Percentiles rank a stretch among this genome's conserved stretches.
phyloP scores from a whole-genome alignment of 2,888 invertebrate genomes.

The Eledona agricola region DNA sequence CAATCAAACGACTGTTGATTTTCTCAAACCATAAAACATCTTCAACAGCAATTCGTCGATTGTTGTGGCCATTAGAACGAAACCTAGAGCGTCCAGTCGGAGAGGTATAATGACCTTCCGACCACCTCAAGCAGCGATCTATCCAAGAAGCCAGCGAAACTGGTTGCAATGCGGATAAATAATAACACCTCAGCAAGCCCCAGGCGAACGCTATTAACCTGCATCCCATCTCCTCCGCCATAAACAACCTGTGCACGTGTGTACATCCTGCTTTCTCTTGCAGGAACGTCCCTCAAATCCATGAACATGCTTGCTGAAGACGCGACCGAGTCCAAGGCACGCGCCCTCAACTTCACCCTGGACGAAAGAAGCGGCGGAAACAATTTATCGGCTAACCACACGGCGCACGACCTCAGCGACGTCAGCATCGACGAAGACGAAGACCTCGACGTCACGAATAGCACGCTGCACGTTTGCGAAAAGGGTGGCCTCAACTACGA shows the following conservation, averaged over 20 bases:
- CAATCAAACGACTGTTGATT: too few species aligned
- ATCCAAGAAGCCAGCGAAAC: conserved; percentile 32
- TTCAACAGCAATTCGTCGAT: too few species aligned
- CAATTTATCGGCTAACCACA: conserved; percentile 45
- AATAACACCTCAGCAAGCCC: conserved; percentile 41
- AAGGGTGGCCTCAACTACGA: conserved; percentile 64
- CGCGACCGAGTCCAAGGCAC: conserved; percentile 53
- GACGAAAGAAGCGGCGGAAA: conserved; percentile 52
- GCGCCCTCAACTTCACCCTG: conserved; percentile 58
- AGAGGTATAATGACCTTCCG: conserved; percentile 24
- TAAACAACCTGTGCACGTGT: too few species aligned
- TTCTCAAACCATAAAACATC: too few species aligned
- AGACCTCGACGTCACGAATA: conserved; percentile 53
- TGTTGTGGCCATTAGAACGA: too few species aligned
- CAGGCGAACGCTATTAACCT: conserved; percentile 42
- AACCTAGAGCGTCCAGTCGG: background rate
- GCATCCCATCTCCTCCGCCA: conserved; percentile 41
- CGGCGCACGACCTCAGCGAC: conserved; percentile 72
- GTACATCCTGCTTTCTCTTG: conserved; percentile 1
- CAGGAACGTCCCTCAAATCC: conserved; percentile 44
- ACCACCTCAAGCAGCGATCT: conserved; percentile 1
- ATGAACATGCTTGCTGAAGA: conserved; percentile 56
- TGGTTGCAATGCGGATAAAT: conserved; percentile 46
- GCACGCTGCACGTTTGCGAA: conserved; percentile 49
- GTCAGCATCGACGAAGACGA: conserved; percentile 79